Conservation (phyloP, 2,888 invertebrate species). For the Cantharis rustica region DNA sequence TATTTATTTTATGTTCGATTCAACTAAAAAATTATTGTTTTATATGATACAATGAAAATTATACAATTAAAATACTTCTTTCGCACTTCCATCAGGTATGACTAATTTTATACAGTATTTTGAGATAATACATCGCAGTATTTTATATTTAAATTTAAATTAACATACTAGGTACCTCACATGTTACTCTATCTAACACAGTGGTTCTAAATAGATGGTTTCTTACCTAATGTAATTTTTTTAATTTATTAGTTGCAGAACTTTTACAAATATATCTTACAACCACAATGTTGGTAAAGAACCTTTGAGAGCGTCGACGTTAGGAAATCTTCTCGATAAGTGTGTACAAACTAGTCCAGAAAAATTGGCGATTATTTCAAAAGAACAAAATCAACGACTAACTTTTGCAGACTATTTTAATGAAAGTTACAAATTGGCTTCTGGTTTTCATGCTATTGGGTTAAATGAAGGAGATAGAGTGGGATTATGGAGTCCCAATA, state of each 20-base stretch:
- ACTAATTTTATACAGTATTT: too few species aligned
- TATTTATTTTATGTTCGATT: not conserved
- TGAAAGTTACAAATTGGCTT: slow-evolving; percentile 70
- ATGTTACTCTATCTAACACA: not conserved
- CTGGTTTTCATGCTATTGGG: slow-evolving; percentile 70
- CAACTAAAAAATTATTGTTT: not conserved
- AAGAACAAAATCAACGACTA: slow-evolving; percentile 59
- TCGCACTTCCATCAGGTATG: not conserved
- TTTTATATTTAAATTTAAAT: not conserved
- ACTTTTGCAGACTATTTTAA: slow-evolving; percentile 60
- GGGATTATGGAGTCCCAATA: slow-evolving; percentile 82
- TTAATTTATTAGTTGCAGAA: not conserved
- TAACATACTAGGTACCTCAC: not conserved
- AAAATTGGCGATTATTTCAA: slow-evolving; percentile 63
- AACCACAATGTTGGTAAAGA: slow-evolving; percentile 57
- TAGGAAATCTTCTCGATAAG: slow-evolving; percentile 63
- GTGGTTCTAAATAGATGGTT: not conserved
- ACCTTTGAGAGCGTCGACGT: slow-evolving; percentile 60
- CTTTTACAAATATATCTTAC: slow-evolving; percentile 56
- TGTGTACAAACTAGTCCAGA: slow-evolving; percentile 61
- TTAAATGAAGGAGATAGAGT: slow-evolving; percentile 73
- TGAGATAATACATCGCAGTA: too few species aligned
- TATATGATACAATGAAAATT: not conserved
- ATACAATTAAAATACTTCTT: not conserved
- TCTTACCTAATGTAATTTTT: not conserved